Percentiles rank a stretch among this genome's conserved stretches.
Conservation (phyloP, 2,113 vertebrate species). For the Gnathonemus echidnorhynchus region DNA sequence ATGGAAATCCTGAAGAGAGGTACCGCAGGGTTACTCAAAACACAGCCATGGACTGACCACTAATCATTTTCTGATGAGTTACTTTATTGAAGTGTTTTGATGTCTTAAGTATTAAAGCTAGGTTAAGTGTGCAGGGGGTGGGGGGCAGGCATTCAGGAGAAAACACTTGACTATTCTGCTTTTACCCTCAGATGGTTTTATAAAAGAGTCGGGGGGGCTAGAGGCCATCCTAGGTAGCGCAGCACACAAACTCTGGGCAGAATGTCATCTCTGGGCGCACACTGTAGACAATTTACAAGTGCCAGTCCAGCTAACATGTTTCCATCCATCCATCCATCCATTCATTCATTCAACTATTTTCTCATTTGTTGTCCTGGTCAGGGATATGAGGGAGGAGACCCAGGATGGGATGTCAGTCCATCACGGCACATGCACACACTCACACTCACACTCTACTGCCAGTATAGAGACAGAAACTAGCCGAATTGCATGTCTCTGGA, state of each 20-base stretch:
- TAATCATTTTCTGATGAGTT: background rate
- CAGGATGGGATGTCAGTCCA: background rate
- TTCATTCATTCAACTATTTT: background rate
- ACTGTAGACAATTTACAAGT: background rate
- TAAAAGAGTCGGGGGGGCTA: background rate
- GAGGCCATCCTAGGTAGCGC: background rate
- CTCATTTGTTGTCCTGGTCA: background rate
- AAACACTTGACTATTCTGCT: background rate
- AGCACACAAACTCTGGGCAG: background rate
- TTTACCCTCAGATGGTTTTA: background rate
- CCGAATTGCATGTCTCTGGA: background rate
- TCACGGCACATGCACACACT: background rate
- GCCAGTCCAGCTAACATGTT: background rate
- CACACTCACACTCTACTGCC: background rate
- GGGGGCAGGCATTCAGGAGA: background rate
- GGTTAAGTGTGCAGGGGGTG: background rate
- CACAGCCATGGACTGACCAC: background rate
- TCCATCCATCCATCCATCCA: background rate
- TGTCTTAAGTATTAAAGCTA: background rate
- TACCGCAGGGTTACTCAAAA: background rate
- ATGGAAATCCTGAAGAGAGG: background rate
- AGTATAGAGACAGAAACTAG: background rate
- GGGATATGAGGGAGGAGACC: background rate
- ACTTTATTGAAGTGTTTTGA: background rate
- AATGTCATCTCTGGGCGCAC: background rate